These are phyloP conservation scores for Netelia virgata DNA, from an alignment of 2,888 invertebrate genomes.

Conservation along the genomic window DNA sequence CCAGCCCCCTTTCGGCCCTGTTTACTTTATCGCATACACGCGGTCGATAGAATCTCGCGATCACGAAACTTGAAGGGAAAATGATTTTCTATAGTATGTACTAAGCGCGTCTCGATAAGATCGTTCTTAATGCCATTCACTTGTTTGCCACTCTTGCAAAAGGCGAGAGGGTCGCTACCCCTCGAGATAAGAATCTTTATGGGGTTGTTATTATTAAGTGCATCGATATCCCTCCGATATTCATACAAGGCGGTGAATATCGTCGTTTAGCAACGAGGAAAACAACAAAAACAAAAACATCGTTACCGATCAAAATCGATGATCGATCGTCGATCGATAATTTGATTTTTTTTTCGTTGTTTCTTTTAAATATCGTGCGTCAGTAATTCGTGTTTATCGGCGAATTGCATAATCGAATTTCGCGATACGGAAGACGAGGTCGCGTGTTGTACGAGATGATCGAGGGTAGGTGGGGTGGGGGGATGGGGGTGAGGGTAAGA, in stretches of 20 bases:
- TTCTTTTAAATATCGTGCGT: too few relatives aligned
- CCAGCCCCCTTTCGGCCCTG: conserved; percentile 6
- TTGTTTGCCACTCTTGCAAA: conserved; percentile 77
- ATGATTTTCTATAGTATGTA: conserved; percentile 81
- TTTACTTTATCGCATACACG: conserved; percentile 20
- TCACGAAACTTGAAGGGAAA: conserved; percentile 74
- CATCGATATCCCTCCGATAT: neutral
- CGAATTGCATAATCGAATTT: conserved; percentile 33
- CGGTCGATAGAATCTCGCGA: conserved; percentile 71
- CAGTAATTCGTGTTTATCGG: conserved; percentile 45
- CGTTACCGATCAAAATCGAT: too few relatives aligned
- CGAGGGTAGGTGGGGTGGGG: neutral
- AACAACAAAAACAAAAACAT: too few relatives aligned
- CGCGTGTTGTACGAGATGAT: conserved; percentile 40
- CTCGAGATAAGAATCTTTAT: conserved; percentile 79
- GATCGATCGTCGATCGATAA: too few relatives aligned
- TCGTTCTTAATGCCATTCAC: conserved; percentile 82
- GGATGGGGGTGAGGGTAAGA: neutral
- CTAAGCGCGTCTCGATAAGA: conserved; percentile 77
- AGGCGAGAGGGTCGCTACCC: neutral
- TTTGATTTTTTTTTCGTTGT: too few relatives aligned
- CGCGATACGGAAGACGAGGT: conserved; percentile 16
- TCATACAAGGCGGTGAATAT: too few relatives aligned
- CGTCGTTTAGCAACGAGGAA: too few relatives aligned
- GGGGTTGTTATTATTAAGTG: conserved; percentile 73